Conservation (phyloP, 30 jellyfish, hydroid and myxozoan genomes). For the Catostylus mosaicus region DNA sequence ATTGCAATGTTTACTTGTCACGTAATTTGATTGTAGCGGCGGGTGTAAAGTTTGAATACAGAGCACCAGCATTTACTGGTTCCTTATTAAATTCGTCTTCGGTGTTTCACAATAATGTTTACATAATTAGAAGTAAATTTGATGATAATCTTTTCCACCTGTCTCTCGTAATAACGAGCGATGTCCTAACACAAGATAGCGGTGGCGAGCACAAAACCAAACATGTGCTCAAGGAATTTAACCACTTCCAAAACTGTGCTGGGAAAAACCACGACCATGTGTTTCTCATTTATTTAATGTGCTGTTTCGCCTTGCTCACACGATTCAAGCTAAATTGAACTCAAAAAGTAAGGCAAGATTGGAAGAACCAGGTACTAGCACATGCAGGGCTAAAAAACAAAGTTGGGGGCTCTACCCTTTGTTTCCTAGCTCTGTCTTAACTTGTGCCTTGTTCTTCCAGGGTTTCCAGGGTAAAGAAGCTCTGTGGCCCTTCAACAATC, state of each 20-base stretch:
- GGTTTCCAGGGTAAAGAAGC: too few relatives aligned
- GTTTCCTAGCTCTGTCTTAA: too few relatives aligned
- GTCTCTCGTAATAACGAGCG: neutral
- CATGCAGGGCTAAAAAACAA: too few relatives aligned
- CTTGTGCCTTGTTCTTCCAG: too few relatives aligned
- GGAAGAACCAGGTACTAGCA: too few relatives aligned
- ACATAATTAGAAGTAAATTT: neutral
- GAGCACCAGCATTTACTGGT: constrained; percentile 19
- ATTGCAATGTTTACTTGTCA: too few relatives aligned
- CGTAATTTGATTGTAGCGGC: too few relatives aligned
- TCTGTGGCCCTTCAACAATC: too few relatives aligned
- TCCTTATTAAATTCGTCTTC: neutral
- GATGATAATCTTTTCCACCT: constrained; percentile 28
- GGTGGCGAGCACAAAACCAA: constrained; percentile 8
- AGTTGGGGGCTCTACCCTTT: too few relatives aligned
- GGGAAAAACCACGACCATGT: neutral
- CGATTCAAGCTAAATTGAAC: too few relatives aligned
- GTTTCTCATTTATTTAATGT: neutral
- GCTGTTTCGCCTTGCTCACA: too few relatives aligned
- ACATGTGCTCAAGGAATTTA: constrained; percentile 16
- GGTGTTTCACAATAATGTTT: neutral
- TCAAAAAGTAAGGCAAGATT: too few relatives aligned
- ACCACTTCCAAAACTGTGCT: neutral
- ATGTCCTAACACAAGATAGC: neutral
- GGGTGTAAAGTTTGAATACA: neutral